Conservation (phyloP, 2,113 vertebrate genomes). For the Osmerus eperlanus region DNA sequence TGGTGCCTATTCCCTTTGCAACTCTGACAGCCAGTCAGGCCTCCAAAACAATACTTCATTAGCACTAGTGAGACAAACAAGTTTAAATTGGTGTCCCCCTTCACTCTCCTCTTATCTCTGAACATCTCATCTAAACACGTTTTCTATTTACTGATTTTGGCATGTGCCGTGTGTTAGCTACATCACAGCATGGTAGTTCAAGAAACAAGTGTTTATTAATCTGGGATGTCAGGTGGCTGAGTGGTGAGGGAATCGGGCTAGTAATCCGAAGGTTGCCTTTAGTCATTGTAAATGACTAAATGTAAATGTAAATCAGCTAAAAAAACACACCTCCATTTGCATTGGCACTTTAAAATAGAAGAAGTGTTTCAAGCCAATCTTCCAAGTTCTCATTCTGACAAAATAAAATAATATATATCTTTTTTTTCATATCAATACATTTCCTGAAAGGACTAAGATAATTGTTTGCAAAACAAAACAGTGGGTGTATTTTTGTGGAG, state of each 20-base stretch:
- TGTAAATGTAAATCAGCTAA: neutral
- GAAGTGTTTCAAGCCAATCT: neutral
- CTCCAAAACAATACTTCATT: slow-evolving; percentile 64
- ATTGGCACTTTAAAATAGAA: neutral
- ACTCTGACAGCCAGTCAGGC: slow-evolving; percentile 27
- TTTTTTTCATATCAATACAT: slow-evolving; percentile 12
- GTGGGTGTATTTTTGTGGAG: neutral
- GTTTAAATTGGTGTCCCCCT: slow-evolving; percentile 31
- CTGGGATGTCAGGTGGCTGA: too few relatives aligned
- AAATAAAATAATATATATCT: slow-evolving; percentile 8
- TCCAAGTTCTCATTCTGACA: slow-evolving; percentile 18
- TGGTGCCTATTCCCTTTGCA: slow-evolving; percentile 54
- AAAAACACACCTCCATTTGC: neutral
- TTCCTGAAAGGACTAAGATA: slow-evolving; percentile 6
- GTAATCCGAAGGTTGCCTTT: too few relatives aligned
- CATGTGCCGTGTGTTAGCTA: slow-evolving; percentile 24
- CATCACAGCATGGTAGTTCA: slow-evolving; percentile 13
- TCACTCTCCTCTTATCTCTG: neutral
- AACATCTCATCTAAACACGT: neutral
- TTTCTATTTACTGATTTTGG: slow-evolving; percentile 22
- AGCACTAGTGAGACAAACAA: slow-evolving; percentile 58
- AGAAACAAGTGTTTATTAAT: neutral
- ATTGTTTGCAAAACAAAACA: slow-evolving; percentile 12
- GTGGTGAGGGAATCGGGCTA: too few relatives aligned
- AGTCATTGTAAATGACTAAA: too few relatives aligned